Conservation (phyloP, 2,888 invertebrate genomes). For the Myopa testacea region DNA sequence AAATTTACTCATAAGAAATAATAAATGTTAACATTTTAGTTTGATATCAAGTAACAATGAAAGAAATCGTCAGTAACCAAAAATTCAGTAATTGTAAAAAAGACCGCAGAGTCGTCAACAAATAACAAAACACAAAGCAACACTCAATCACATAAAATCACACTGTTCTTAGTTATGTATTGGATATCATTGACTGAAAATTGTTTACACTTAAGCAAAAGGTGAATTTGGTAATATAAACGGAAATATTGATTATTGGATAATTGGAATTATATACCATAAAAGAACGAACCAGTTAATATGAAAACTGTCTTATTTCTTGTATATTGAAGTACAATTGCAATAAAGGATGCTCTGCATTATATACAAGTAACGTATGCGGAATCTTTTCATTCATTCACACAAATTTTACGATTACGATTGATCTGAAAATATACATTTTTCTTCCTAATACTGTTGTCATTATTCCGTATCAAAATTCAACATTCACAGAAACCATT, state of each 20-base stretch:
- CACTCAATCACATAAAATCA: constrained; percentile 37
- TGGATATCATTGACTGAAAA: constrained; percentile 65
- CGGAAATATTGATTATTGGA: constrained; percentile 24
- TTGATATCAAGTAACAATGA: constrained; percentile 32
- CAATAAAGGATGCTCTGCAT: constrained; percentile 62
- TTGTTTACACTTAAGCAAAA: constrained; percentile 40
- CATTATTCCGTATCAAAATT: no score
- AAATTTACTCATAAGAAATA: constrained; percentile 34
- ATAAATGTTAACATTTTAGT: constrained; percentile 33
- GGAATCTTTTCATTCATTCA: background rate
- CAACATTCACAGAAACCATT: no score
- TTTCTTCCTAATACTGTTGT: background rate
- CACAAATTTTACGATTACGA: background rate
- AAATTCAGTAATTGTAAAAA: constrained; percentile 17
- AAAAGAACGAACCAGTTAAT: background rate
- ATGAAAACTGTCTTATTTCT: constrained; percentile 32
- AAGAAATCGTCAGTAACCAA: constrained; percentile 31
- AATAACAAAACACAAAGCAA: background rate
- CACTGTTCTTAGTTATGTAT: constrained; percentile 41
- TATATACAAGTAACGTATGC: constrained; percentile 22
- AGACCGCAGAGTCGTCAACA: constrained; percentile 6
- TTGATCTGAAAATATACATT: background rate
- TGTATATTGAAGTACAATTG: constrained; percentile 53
- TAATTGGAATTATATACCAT: constrained; percentile 29
- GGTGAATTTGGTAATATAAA: constrained; percentile 28